Percentiles rank a stretch among this genome's conserved stretches.
Evolutionary conservation across 2,888 invertebrate species (phyloP).

Genomic region (Dermolepida albohirtum): DNA sequence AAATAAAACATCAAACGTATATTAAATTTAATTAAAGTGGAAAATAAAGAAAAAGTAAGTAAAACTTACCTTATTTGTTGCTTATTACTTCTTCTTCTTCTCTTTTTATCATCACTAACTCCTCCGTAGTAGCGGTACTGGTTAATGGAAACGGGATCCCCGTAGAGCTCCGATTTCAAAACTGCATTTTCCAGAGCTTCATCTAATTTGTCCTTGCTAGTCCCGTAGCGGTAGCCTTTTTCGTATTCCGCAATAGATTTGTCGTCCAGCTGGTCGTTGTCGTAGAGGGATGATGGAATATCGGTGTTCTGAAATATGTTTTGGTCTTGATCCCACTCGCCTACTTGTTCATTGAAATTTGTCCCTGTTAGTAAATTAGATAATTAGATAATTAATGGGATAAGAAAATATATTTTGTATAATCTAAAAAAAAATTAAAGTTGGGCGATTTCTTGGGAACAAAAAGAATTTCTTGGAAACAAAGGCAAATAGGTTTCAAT

Average conservation of each 20-base stretch:
- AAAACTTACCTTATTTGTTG: slow-evolving; percentile 55
- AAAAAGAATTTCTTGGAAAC: no score
- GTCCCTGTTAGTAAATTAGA: slow-evolving; percentile 26
- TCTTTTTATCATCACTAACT: slow-evolving; percentile 56
- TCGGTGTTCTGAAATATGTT: slow-evolving; percentile 42
- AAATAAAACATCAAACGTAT: no score
- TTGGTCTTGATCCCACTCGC: slow-evolving; percentile 39
- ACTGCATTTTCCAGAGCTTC: slow-evolving; percentile 71
- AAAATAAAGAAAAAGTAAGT: neutral
- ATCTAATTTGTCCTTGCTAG: slow-evolving; percentile 61
- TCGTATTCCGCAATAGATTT: slow-evolving; percentile 62
- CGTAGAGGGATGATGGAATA: slow-evolving; percentile 57
- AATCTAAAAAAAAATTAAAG: no score
- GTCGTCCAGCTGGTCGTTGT: slow-evolving; percentile 57
- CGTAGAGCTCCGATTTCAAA: slow-evolving; percentile 72
- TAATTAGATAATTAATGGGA: neutral
- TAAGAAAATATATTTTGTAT: neutral
- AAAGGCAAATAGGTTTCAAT: no score
- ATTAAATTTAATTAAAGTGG: no score
- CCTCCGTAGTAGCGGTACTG: slow-evolving; percentile 62
- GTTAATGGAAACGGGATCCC: slow-evolving; percentile 70
- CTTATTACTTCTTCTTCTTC: slow-evolving; percentile 56
- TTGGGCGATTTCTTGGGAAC: no score
- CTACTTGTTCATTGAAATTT: slow-evolving; percentile 37
- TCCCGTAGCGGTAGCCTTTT: slow-evolving; percentile 62